Evolutionary conservation across 2,113 vertebrate species (phyloP).

Genomic region (Cebus imitator): DNA sequence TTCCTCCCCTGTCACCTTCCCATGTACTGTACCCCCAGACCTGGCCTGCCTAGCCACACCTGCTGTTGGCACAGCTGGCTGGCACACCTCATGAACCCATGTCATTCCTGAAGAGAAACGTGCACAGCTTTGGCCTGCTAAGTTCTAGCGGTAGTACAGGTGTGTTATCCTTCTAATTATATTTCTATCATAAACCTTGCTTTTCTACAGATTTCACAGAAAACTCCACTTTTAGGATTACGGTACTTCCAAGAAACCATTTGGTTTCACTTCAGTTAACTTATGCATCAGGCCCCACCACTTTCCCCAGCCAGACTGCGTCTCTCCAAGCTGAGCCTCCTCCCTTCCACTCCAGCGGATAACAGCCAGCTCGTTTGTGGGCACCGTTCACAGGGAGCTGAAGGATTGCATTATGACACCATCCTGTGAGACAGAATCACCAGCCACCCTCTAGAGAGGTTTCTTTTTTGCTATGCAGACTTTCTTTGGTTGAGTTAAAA

Average conservation of each 20-base stretch:
- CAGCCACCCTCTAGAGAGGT: background rate
- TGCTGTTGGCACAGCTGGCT: background rate
- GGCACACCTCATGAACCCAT: background rate
- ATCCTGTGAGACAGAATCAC: background rate
- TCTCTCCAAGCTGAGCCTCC: background rate
- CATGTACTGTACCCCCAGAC: accelerated
- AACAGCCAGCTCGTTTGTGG: accelerated
- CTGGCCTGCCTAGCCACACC: too few relatives aligned
- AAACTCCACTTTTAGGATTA: background rate
- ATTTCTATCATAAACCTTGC: background rate
- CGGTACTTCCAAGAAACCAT: background rate
- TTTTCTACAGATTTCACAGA: background rate
- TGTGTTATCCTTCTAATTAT: background rate
- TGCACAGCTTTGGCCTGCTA: background rate
- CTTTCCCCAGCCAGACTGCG: too few relatives aligned
- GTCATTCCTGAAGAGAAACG: background rate
- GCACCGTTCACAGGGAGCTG: too few relatives aligned
- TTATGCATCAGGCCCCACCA: too few relatives aligned
- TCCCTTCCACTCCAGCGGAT: background rate
- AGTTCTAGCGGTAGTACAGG: background rate
- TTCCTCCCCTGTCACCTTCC: background rate
- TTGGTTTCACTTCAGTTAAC: background rate
- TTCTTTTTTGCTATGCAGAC: background rate
- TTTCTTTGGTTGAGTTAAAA: background rate
- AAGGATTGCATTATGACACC: background rate